Evolutionary conservation across 2,888 invertebrate genomes (phyloP), one percentile per base, ranked within the genome.

Genomic region (Galerucella pusilla): DNA sequence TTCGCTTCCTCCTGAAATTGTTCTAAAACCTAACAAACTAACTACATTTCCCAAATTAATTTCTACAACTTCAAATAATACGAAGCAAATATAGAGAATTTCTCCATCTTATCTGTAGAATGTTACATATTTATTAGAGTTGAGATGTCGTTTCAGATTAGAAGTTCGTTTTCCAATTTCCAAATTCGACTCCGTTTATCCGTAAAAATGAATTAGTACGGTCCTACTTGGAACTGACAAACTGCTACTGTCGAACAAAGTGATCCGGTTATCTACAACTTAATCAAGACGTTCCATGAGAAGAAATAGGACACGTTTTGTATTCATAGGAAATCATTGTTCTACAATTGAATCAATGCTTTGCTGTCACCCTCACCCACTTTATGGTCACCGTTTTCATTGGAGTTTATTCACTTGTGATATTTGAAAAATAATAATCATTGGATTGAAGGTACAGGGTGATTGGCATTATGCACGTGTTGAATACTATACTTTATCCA

Each of bases 291-390:
- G 66, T 54, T 65, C 69, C 54, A 72, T 72, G 65, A 69, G 3
- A 75, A 75, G 69, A 65, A 68, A 75, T 69, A 35, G 69, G 52
- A 49, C 72, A 72, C 75, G 75, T 75, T 72, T 66, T 61, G 69
- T 75, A 75, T 75, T 73, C 72, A 72, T 69, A 75, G 75, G 61
- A 60, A 49, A 64, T 69, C 72, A 64, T 75, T 68, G 75, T 72
- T 68, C 65, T 68, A 42, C 72, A 69, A 75, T 73, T 73, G 75
- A 75, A 72, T 73, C 72, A 49, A 49, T 14, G 72, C 60, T 64
- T 68, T 46, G 64, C 42, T 52, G 28, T 57, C 61, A 72, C 61
- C 60, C 61, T 49, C 14, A 49, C 11, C 49, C 12, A 28, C 28
- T 59, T 68, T 49, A 49, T 49, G 6, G 11, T 49, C 14, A 49